Conservation (phyloP, 2,888 invertebrate species). For the Amblyjoppa proteus region DNA sequence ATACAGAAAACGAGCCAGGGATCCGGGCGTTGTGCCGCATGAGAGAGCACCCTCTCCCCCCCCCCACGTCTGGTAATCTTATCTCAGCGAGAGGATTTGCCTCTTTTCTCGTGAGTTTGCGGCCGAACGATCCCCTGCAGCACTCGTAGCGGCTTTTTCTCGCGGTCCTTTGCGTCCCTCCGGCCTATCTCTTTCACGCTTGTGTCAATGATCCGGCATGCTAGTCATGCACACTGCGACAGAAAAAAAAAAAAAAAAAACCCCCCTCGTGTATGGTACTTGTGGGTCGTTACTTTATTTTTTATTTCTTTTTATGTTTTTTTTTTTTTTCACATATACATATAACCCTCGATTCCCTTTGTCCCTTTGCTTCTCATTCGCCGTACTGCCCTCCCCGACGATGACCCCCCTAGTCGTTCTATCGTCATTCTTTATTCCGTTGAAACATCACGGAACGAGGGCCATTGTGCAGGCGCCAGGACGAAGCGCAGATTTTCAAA, state of each 20-base stretch:
- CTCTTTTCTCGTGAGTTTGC: conserved; percentile 54
- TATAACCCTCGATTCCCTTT: conserved; percentile 32
- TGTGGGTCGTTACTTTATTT: conserved; percentile 53
- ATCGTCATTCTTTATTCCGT: conserved; percentile 54
- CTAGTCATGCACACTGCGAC: conserved; percentile 42
- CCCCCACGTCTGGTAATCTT: conserved; percentile 61
- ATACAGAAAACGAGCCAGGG: conserved; percentile 31
- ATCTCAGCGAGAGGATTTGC: conserved; percentile 61
- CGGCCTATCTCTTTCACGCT: conserved; percentile 41
- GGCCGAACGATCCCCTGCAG: conserved; percentile 22
- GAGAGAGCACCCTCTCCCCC: background rate
- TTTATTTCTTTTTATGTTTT: conserved; percentile 17
- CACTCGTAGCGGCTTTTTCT: conserved; percentile 9
- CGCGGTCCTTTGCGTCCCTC: conserved; percentile 13
- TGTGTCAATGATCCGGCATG: conserved; percentile 68
- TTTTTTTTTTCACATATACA: background rate
- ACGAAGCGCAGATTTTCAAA: conserved; percentile 51
- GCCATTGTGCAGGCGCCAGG: conserved; percentile 67
- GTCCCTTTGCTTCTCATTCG: conserved; percentile 44
- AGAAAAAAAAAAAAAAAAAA: conserved; percentile 34
- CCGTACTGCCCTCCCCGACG: conserved; percentile 37
- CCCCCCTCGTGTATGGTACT: conserved; percentile 14
- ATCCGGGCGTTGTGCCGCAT: conserved; percentile 47
- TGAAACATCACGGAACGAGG: conserved; percentile 42
- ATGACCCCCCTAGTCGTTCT: conserved; percentile 34